phyloP scores from a whole-genome alignment of 2,888 invertebrate species.

The Hartigia nigra region DNA sequence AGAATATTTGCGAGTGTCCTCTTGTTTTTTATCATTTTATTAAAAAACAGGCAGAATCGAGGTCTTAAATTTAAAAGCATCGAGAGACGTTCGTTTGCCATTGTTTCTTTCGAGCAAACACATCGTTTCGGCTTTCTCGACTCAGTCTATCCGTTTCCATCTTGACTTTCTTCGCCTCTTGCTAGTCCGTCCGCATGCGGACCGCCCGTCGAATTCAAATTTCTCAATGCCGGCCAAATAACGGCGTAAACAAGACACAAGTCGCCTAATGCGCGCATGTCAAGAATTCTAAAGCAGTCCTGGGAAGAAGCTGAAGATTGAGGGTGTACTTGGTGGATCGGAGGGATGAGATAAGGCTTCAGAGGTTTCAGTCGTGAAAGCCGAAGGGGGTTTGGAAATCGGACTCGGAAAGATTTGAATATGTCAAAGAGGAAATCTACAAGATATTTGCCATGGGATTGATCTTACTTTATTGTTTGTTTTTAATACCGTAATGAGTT shows the following conservation, averaged over 20 bases:
- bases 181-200: conserved; percentile 28
- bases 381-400: conserved; percentile 3
- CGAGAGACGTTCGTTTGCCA: conserved; percentile 16
- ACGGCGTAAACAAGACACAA: conserved; percentile 47
- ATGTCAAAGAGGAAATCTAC: conserved; percentile 16
- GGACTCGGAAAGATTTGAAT: conserved; percentile 23
- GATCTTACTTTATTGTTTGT: conserved; percentile 16
- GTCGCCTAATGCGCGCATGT: conserved; percentile 41
- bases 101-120: conserved; percentile 20
- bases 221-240: conserved; percentile 37
- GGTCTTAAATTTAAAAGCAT: conserved; percentile 15
- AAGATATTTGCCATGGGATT: conserved; percentile 22
- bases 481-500: conserved; percentile 22
- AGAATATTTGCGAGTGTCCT: neutral
- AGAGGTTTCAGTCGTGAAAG: conserved; percentile 4
- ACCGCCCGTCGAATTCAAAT: conserved; percentile 44
- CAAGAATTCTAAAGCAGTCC: conserved; percentile 33
- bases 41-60: neutral
- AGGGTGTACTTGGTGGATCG: neutral
- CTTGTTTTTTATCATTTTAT: neutral
- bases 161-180: neutral
- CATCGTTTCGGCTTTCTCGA: neutral
- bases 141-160: neutral
- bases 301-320: conserved; percentile 9
- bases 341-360: neutral